phyloP scores from a whole-genome alignment of 2,797 vertebrate species.

The Myotis planiceps region DNA sequence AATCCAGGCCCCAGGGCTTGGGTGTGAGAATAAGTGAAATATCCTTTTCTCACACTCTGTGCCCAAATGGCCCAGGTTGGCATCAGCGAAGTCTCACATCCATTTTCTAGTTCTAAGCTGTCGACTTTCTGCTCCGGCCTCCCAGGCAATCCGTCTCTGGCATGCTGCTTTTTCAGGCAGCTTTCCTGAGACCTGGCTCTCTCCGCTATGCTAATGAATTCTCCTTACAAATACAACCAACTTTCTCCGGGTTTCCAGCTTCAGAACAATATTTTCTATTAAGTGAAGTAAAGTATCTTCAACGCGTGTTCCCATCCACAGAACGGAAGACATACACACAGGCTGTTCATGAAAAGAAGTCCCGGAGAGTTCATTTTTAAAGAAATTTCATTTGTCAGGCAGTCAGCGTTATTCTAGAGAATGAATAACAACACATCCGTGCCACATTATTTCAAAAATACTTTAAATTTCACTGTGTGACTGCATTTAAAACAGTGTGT shows the following conservation, averaged over 20 bases:
- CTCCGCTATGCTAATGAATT: slow-evolving; percentile 33
- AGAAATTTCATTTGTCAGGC: slow-evolving; percentile 78
- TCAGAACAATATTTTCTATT: slow-evolving; percentile 66
- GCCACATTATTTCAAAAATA: slow-evolving; percentile 71
- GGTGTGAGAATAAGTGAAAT: neutral
- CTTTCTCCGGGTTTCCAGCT: slow-evolving; percentile 56
- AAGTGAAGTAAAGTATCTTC: slow-evolving; percentile 45
- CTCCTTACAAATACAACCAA: slow-evolving; percentile 60
- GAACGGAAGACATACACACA: slow-evolving; percentile 34
- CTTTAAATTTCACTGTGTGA: slow-evolving; percentile 61
- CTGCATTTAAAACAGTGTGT: slow-evolving; percentile 1
- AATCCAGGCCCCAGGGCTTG: neutral
- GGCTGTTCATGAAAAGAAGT: slow-evolving; percentile 66
- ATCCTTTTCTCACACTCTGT: neutral
- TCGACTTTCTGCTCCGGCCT: slow-evolving; percentile 3
- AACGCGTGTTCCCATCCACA: slow-evolving; percentile 63
- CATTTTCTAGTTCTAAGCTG: neutral
- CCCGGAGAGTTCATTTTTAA: slow-evolving; percentile 78
- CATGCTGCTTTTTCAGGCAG: neutral
- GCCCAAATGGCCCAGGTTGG: neutral
- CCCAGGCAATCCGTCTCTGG: neutral
- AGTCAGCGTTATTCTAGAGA: slow-evolving; percentile 73
- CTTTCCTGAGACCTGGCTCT: slow-evolving; percentile 50
- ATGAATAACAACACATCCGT: slow-evolving; percentile 67
- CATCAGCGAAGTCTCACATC: neutral